Base-by-base conservation (phyloP, 1,140 invertebrate species). In the Oreohelix idahoensis region DNA sequence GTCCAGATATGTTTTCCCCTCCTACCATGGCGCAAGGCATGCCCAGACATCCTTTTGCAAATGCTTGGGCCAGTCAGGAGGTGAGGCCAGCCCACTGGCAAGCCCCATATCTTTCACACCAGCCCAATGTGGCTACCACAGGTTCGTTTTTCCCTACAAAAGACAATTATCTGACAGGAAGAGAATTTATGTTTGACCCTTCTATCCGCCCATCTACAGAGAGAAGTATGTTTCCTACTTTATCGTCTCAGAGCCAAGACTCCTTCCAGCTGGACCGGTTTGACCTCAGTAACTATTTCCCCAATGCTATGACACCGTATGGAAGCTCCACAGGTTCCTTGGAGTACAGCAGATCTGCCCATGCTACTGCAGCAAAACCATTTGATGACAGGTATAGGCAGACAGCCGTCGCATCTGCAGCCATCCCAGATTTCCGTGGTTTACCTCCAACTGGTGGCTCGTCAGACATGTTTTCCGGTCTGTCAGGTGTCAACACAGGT, bases 111-210 rank as follows among this genome's bases (percentile, higher is more conserved):
- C 82, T 91, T 45, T 87, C 88, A 81, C 83, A 87, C 4, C 84
- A 87, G 85, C 15, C 89, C 81, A 81, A 76, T 84, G 83, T 84
- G 58, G 73, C 84, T 32, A 29, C 84, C 29, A 84, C 85, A 26
- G 51, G 88, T 42, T 84, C 90, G 20, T 86, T 89, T 32, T 86
- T 91, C 53, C 87, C 89, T 84, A 83, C 86, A 45, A 91, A 90
- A 79, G 90, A 90, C 42, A 88, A 87, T 70, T 91, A 91, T 83
- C 87, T 90, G 76, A 58, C 89, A 17, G 84, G 89, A 8, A 84
- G 90, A 20, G 90, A 91, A 8, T 90, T 91, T 74, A 90, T 90
- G 89, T 91, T 91, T 85, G 90, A 91, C 78, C 87, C 89, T 29
- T 89, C 90, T 13, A 83, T 88, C n/a, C 82, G 88, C 29, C 73